Conservation (phyloP, 2,888 invertebrate species). For the Listrodromus nycthemerus region DNA sequence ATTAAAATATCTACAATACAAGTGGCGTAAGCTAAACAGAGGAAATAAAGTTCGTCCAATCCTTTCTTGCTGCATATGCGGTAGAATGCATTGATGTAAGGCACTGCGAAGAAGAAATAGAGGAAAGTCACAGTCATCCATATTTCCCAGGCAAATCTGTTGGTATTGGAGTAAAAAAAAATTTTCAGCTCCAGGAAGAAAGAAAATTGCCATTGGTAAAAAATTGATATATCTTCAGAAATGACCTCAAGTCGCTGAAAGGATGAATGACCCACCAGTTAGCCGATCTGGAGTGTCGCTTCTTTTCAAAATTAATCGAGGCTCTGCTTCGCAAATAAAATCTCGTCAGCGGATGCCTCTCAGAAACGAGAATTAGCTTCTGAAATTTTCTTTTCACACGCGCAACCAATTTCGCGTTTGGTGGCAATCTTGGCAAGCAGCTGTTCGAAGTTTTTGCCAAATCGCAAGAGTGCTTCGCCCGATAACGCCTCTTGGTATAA, state of each 20-base stretch:
- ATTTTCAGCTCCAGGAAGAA: too few relatives aligned
- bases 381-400: conserved; percentile 77
- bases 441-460: conserved; percentile 78
- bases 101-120: conserved; percentile 75
- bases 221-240: conserved; percentile 12
- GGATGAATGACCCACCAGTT: conserved; percentile 82
- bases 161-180: not conserved
- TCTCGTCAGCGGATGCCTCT: conserved; percentile 75
- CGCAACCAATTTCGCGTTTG: conserved; percentile 75
- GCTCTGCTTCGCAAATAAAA: conserved; percentile 79
- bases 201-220: not conserved
- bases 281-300: conserved; percentile 76
- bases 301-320: conserved; percentile 80
- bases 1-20: conserved; percentile 78
- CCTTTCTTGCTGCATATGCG: conserved; percentile 68
- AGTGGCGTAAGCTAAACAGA: conserved; percentile 72
- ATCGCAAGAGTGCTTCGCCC: conserved; percentile 76
- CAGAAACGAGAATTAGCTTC: conserved; percentile 78
- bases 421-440: conserved; percentile 80
- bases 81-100: conserved; percentile 74
- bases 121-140: conserved; percentile 77
- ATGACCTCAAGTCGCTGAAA: conserved; percentile 78
- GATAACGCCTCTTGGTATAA: conserved; percentile 37
- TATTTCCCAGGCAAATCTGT: conserved; percentile 78
- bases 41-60: conserved; percentile 54